Evolutionary conservation across 2,113 vertebrate species (phyloP), one percentile per base, ranked within the genome.

Genomic region (Epinephelus moara): DNA sequence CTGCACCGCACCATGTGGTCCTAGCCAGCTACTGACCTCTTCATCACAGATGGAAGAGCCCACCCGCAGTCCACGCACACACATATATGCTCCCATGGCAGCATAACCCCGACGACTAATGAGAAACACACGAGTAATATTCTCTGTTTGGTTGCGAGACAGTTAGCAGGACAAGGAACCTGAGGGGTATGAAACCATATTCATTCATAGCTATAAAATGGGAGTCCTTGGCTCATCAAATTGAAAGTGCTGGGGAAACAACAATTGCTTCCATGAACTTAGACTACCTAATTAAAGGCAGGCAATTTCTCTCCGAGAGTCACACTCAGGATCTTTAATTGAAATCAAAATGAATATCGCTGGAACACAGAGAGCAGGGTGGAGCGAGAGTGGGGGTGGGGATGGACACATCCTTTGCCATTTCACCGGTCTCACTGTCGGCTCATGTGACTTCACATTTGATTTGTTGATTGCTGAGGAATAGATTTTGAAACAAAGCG

Each of bases 251-350:
- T 79, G 85, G 85, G 89, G 91, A 94, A 94, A 93, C 92, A 94
- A 93, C 93, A 93, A 95, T 94, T 93, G 92, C 93, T 88, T 94
- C 92, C 87, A 88, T 78, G 88, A 92, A 94, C 88, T 94, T 93
- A 85, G 88, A 91, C 90, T 88, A 92, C 82, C 93, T 95, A 95
- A 96, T 95, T 95, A 96, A 95, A 93, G 91, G 91, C 87, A 94
- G 91, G 93, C 90, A 91, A 94, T 94, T 94, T 95, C 87, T 93
- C 92, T 88, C 88, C 67, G 76, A 89, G 87, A 94, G 75, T 91
- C 92, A 94, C 90, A 93, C 93, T 94, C 92, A 93, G 91, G 92
- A 94, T 94, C 88, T 94, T 95, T 95, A 95, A 95, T 95, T 95
- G 94, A 95, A 95, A 95, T 94, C 90, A 94, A 93, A 94, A 95